Conservation (phyloP, 2,797 vertebrate species). For the Liparis tanakae region DNA sequence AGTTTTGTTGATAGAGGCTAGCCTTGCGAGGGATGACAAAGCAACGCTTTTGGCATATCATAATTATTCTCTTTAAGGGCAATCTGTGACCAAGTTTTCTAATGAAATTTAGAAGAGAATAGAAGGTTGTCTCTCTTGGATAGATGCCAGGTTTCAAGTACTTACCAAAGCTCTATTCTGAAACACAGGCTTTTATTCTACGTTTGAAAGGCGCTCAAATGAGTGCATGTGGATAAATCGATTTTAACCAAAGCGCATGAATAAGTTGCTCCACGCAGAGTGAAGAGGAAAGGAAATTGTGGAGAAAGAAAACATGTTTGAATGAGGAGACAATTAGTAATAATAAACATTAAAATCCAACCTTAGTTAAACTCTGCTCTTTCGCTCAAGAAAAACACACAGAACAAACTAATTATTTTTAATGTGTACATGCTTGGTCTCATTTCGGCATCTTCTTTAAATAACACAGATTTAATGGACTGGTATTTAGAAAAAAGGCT, state of each 20-base stretch:
- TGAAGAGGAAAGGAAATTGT: constrained; percentile 23
- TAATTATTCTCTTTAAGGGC: constrained; percentile 72
- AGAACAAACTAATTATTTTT: constrained; percentile 80
- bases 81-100: constrained; percentile 66
- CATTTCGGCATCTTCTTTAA: constrained; percentile 95
- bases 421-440: constrained; percentile 96
- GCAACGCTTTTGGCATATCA: constrained; percentile 55
- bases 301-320: constrained; percentile 50
- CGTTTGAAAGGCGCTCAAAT: constrained; percentile 73
- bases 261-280: constrained; percentile 31
- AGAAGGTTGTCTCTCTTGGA: constrained; percentile 70
- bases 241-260: constrained; percentile 57
- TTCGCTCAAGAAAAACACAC: constrained; percentile 78
- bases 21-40: constrained; percentile 72
- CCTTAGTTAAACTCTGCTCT: constrained; percentile 84
- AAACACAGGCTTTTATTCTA: constrained; percentile 63
- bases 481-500: constrained; percentile 96
- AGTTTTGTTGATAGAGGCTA: constrained; percentile 64
- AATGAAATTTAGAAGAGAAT: constrained; percentile 65
- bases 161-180: constrained; percentile 51
- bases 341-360: constrained; percentile 85
- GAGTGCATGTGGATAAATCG: constrained; percentile 69
- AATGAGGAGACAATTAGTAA: constrained; percentile 81
- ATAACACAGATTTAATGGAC: constrained; percentile 98
- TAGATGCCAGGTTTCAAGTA: constrained; percentile 65